Percentiles rank a stretch among this genome's conserved stretches.
phyloP scores from a whole-genome alignment of 2,113 vertebrate species.

The Ardeotis arabs region DNA sequence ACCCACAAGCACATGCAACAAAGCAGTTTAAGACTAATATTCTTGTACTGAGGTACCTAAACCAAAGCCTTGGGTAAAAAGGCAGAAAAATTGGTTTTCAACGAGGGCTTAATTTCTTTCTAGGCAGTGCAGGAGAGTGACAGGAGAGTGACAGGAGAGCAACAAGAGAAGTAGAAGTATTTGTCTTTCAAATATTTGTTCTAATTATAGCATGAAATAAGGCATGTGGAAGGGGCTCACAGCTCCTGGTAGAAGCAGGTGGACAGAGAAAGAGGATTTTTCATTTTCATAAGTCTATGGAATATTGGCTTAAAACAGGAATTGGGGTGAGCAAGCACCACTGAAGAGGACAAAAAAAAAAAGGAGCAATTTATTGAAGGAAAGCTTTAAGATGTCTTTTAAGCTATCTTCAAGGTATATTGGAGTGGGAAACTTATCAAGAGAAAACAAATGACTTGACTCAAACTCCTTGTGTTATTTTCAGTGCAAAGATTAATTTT shows the following conservation, averaged over 20 bases:
- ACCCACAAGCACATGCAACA: background rate
- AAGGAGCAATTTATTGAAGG: background rate
- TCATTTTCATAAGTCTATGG: background rate
- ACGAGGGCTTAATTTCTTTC: background rate
- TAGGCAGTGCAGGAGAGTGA: background rate
- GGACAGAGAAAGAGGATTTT: background rate
- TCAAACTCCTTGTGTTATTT: background rate
- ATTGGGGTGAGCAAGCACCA: background rate
- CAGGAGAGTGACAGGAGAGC: background rate
- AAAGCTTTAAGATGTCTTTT: background rate
- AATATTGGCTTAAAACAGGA: conserved; percentile 21
- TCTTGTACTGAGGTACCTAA: background rate
- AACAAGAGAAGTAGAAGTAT: conserved; percentile 4
- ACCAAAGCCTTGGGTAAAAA: background rate
- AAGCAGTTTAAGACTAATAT: background rate
- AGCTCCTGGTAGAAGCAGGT: conserved; percentile 22
- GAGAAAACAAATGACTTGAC: background rate
- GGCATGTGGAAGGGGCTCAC: background rate
- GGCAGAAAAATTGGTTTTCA: background rate
- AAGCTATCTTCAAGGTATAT: background rate
- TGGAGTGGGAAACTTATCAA: background rate
- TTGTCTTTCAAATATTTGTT: conserved; percentile 50
- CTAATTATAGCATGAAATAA: conserved; percentile 42
- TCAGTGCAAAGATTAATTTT: background rate
- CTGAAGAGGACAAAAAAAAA: background rate